Evolutionary conservation across 2,888 invertebrate genomes (phyloP).

Genomic region (Scaptomyza flava): DNA sequence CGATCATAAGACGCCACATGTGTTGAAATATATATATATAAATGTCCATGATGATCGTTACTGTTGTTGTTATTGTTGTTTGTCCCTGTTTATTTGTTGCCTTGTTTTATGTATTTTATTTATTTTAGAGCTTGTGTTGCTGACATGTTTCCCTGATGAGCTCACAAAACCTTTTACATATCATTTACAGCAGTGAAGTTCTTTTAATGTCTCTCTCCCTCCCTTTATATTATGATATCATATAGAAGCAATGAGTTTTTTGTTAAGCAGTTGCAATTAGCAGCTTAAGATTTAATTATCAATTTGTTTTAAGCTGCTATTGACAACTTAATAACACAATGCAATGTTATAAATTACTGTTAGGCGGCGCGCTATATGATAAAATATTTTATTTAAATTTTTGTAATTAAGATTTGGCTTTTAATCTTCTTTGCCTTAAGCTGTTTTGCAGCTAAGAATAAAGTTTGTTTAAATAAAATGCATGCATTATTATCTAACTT

Average conservation of each 20-base stretch:
- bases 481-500: neutral
- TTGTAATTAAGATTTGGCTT: neutral
- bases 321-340: conserved; percentile 37
- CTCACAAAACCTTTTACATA: conserved; percentile 41
- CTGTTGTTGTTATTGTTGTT: conserved; percentile 20
- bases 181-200: conserved; percentile 30
- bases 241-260: neutral
- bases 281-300: conserved; percentile 40
- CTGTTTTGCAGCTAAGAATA: too few species aligned
- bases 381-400: neutral
- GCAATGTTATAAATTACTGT: conserved; percentile 13
- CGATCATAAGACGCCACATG: conserved; percentile 45
- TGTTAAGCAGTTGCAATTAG: conserved; percentile 20
- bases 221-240: conserved; percentile 49
- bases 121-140: conserved; percentile 32
- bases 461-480: neutral
- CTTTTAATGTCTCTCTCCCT: neutral
- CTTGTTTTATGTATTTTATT: conserved; percentile 22
- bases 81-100: conserved; percentile 20
- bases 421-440: too few species aligned
- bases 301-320: conserved; percentile 3
- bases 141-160: conserved; percentile 54
- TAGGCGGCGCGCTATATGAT: neutral
- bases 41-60: conserved; percentile 52
- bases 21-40: conserved; percentile 42